A percentile compares a stretch with the other conserved stretches of the same genome.
Conservation (phyloP, 2,888 invertebrate genomes). For the Lepidocyrtoides sp. region DNA sequence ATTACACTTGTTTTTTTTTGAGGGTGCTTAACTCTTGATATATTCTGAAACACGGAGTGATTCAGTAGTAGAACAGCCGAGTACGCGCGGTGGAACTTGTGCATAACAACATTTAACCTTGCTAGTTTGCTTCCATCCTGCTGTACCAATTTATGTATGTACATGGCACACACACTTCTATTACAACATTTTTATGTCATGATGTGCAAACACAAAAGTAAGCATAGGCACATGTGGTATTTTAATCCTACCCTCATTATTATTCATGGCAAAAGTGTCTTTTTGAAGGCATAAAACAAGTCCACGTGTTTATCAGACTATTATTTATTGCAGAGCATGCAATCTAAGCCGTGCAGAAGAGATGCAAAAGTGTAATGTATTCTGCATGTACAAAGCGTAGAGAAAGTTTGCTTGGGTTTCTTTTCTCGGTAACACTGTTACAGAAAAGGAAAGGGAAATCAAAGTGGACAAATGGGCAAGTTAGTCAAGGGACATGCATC, state of each 20-base stretch:
- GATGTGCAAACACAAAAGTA: neutral
- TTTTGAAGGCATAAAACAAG: slow-evolving; percentile 18
- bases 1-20: no score
- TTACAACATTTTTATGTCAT: neutral
- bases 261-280: slow-evolving; percentile 33
- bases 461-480: slow-evolving; percentile 71
- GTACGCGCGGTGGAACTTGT: no score
- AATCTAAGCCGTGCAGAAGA: slow-evolving; percentile 5
- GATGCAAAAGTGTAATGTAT: neutral
- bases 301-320: slow-evolving; percentile 17
- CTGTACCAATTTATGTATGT: neutral
- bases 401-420: neutral
- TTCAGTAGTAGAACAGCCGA: neutral
- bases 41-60: neutral
- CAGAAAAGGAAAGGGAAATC: slow-evolving; percentile 50
- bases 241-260: neutral
- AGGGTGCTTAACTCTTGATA: neutral
- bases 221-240: neutral
- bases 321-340: slow-evolving; percentile 21
- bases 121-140: no score
- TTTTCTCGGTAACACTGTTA: neutral
- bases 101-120: neutral
- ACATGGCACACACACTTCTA: no score
- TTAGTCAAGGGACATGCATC: slow-evolving; percentile 49
- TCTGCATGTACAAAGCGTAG: neutral